Conservation (phyloP, 1,140 invertebrate genomes). For the Pseudomyrmex cubaensis region DNA sequence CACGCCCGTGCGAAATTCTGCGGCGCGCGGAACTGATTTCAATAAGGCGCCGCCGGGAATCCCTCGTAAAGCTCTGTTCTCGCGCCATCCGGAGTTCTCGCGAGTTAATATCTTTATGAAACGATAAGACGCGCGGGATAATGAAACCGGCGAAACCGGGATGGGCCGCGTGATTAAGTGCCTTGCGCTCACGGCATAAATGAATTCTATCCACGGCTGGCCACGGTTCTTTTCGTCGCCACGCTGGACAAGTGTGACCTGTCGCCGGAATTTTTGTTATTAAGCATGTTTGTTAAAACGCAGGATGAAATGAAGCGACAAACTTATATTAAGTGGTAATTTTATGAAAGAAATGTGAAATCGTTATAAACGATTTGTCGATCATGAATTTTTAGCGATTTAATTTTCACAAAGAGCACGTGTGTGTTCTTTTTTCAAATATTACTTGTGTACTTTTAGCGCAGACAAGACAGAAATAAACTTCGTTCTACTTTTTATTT, state of each 20-base stretch:
- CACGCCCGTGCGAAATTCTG: conserved; percentile 53
- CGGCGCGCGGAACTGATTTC: conserved; percentile 59
- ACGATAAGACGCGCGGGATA: conserved; percentile 66
- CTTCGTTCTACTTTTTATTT: not conserved
- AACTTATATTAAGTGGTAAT: not conserved
- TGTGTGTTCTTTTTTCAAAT: not conserved
- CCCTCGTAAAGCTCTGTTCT: conserved; percentile 63
- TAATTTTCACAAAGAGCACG: too few relatives aligned
- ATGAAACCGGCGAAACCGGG: conserved; percentile 67
- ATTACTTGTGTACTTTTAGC: not conserved
- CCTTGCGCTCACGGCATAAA: conserved; percentile 58
- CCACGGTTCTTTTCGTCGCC: not conserved
- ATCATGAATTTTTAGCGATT: not conserved
- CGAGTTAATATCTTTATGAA: conserved; percentile 73
- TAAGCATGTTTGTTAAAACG: not conserved
- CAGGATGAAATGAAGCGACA: not conserved
- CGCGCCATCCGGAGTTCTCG: conserved; percentile 52
- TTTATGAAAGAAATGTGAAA: not conserved
- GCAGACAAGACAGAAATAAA: not conserved
- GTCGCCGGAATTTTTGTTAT: not conserved
- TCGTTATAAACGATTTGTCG: not conserved
- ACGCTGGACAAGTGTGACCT: not conserved
- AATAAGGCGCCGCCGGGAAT: conserved; percentile 63
- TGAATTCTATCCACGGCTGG: conserved; percentile 52
- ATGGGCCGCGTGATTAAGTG: conserved; percentile 67